Conservation (phyloP, 2,888 invertebrate species). For the Scrobipalpa atriplicella region DNA sequence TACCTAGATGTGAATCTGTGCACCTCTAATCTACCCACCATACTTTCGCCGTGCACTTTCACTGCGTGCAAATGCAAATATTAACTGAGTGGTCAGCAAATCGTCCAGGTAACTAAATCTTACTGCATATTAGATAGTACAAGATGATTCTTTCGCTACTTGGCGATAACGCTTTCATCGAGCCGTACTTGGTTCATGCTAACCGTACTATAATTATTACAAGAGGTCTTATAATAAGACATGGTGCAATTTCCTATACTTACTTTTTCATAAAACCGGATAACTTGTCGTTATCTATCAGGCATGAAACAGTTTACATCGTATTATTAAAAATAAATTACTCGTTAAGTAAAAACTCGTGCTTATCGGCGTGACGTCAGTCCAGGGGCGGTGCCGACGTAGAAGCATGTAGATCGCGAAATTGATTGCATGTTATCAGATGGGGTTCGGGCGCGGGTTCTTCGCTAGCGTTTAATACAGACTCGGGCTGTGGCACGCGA, state of each 20-base stretch:
- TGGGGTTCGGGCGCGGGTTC: constrained; percentile 76
- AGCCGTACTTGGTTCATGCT: neutral
- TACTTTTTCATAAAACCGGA: constrained; percentile 13
- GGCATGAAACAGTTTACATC: neutral
- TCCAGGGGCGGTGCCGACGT: constrained; percentile 77
- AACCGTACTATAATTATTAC: neutral
- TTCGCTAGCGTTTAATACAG: constrained; percentile 80
- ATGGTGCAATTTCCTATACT: constrained; percentile 8
- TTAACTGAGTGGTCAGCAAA: neutral
- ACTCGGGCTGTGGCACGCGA: constrained; percentile 77
- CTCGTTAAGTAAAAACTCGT: constrained; percentile 29
- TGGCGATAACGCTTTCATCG: neutral
- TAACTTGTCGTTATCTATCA: neutral
- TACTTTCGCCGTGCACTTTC: constrained; percentile 23
- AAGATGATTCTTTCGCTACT: neutral
- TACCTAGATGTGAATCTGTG: neutral
- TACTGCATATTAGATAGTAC: neutral
- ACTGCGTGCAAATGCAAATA: constrained; percentile 5
- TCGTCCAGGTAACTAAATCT: neutral
- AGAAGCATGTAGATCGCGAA: constrained; percentile 81
- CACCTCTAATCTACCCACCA: no score
- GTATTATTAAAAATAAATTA: neutral
- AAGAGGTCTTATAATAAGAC: neutral
- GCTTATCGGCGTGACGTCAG: constrained; percentile 77
- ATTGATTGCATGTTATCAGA: constrained; percentile 82